Percentiles rank a stretch among this genome's conserved stretches.
phyloP scores from a whole-genome alignment of 2,113 vertebrate species.

The Antigone vipio region DNA sequence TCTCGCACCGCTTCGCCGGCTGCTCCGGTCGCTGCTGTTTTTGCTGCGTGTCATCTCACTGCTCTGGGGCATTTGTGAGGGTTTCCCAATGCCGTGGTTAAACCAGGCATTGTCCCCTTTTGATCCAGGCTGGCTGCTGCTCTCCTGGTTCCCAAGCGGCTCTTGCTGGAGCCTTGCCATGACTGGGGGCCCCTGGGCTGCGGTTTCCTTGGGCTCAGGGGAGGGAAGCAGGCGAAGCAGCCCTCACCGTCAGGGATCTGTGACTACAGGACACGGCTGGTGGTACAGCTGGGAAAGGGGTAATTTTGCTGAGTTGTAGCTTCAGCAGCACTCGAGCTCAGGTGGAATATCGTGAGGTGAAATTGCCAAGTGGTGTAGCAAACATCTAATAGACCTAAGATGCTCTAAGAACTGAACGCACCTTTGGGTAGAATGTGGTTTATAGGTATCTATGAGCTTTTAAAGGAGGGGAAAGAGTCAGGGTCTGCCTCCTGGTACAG shows the following conservation, averaged over 20 bases:
- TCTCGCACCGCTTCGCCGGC: fast-evolving
- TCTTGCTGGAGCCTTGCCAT: neutral
- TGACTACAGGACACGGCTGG: fast-evolving
- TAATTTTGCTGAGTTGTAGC: neutral
- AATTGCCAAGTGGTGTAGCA: neutral
- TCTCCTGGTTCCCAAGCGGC: neutral
- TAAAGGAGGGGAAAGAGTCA: neutral
- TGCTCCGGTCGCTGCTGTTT: fast-evolving
- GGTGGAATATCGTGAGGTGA: neutral
- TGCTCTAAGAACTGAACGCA: neutral
- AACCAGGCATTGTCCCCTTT: neutral
- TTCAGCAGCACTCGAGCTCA: fast-evolving
- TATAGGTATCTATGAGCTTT: neutral
- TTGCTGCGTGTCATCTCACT: neutral
- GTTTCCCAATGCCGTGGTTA: neutral
- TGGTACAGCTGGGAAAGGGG: neutral
- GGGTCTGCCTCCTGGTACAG: neutral
- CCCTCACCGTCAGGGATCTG: fast-evolving
- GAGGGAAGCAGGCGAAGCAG: neutral
- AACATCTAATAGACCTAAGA: neutral
- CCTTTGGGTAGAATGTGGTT: neutral
- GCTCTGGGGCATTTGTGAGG: neutral
- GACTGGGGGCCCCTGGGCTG: neutral
- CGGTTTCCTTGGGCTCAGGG: neutral
- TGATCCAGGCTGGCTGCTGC: neutral